phyloP scores from a whole-genome alignment of 2,888 invertebrate genomes.

The Sipha maydis region DNA sequence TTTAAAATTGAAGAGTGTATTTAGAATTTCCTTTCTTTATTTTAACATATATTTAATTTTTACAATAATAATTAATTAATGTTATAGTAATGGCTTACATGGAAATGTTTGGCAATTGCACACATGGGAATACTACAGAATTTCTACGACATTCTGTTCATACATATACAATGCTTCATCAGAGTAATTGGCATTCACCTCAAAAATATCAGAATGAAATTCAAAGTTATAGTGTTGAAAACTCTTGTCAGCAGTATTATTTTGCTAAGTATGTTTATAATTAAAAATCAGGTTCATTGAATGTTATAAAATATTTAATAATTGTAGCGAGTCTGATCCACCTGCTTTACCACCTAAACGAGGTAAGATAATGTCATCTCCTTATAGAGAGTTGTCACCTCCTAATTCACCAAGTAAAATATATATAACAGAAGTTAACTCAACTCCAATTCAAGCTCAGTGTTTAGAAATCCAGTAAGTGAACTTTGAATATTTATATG shows the following conservation, averaged over 20 bases:
- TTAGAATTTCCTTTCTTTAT: not conserved
- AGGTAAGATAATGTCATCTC: conserved; percentile 30
- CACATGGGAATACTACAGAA: conserved; percentile 77
- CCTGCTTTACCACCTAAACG: conserved; percentile 57
- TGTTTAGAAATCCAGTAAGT: conserved; percentile 55
- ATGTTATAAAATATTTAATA: not conserved
- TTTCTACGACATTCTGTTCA: conserved; percentile 90
- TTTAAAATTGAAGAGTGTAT: conserved; percentile 38
- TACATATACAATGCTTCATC: conserved; percentile 70
- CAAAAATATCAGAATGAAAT: conserved; percentile 57
- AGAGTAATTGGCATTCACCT: conserved; percentile 61
- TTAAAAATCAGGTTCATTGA: not conserved
- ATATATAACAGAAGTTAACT: conserved; percentile 51
- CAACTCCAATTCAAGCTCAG: conserved; percentile 31
- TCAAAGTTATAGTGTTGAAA: conserved; percentile 56
- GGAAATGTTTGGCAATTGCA: conserved; percentile 93
- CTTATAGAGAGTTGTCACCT: conserved; percentile 37
- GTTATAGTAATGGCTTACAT: conserved; percentile 90
- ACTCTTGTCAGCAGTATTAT: conserved; percentile 57
- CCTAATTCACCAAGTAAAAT: conserved; percentile 51
- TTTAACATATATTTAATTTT: not conserved
- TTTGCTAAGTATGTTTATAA: conserved; percentile 35
- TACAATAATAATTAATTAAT: not conserved
- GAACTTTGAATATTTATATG: not conserved
- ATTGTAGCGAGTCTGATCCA: conserved; percentile 45